Evolutionary conservation across 2,797 vertebrate species (phyloP), one percentile per base, ranked within the genome.

Genomic region (Pseudomugil gertrudae): DNA sequence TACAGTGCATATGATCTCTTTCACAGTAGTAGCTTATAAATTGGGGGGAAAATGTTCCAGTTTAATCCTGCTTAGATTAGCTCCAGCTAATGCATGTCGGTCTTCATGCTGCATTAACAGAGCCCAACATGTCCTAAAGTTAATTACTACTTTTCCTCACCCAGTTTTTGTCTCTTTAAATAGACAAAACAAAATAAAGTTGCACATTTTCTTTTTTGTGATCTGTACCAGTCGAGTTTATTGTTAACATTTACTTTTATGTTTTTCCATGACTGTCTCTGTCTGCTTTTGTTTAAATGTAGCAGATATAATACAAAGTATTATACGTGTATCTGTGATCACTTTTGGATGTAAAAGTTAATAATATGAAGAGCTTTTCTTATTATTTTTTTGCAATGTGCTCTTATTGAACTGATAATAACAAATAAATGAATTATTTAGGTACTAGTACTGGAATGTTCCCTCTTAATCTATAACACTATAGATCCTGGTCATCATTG

Each of bases 391-490:
- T 14, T 52, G 23, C n/a, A n/a, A n/a, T 13, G 1, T 51, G 30
- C n/a, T 51, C 9, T 24, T 21, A 14, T 51, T 52, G 58, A 4
- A 65, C n/a, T 24, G 8, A 3, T 69, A 43, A 58, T 36, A 0
- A 43, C 54, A 63, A 10, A 67, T 78, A 0, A 59, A 69, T 78
- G 29, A 61, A 38, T 50, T 5, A 69, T 67, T 75, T 63, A 5
- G 17, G 64, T 79, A 67, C 72, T 19, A 63, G 27, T 15, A 70
- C 21, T 48, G 26, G 10, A 55, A 11, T 53, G 66, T 59, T 36
- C 58, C 19, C 60, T 6, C 38, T 69, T 63, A 47, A 35, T 50
- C 11, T 51, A n/a, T 79, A 61, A 80, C 83, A 79, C 72, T 72
- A 79, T 10, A 85, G 27, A 55, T 17, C 43, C 26, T 33, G 33